Base-by-base conservation (phyloP, 2,888 invertebrate species). In the Vesta saturnalis region DNA sequence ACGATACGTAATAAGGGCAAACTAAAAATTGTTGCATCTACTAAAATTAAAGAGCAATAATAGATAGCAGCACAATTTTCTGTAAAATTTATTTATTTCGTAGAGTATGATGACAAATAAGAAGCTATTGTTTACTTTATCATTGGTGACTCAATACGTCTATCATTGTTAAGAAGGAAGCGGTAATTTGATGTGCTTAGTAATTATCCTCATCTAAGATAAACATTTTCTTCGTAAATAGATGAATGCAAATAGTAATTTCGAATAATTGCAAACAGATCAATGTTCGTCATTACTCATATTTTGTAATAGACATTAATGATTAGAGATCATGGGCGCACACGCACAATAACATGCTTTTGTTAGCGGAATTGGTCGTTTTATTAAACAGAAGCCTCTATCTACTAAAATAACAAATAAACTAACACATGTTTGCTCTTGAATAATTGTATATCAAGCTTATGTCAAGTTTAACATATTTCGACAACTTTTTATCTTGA, bases 101-200 rank as follows among this genome's bases (percentile, higher is more conserved):
- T 15, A 49, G 18, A 15, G 49, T 15, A 19, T 49, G 16, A 49
- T 49, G 19, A 49, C 19, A 49, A 15, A 10, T 3, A 49, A 43
- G 43, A 14, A 15, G 21, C 49, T 46, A 55, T 66, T 56, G 47
- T 61, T 39, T 39, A 39, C 55, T 63, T 57, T 56, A 30, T 56
- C 56, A 60, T 59, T 43, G 52, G 16, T 64, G 59, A 64, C 64
- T 64, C 64, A 60, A 49, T 21, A 23, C 18, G 19, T 54, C 14
- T 60, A 60, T 64, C 52, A 60, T 64, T 15, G 57, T 58, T 64
- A 64, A 64, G 64, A 64, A 64, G 64, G 64, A 64, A 64, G 64
- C 58, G 64, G 64, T 64, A 8, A 64, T 59, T 64, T 14, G n/a
- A n/a, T 52, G 21, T 56, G 56, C 56, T 56, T 14, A 56, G 19